Evolutionary conservation across 2,797 vertebrate species (phyloP), one percentile per base, ranked within the genome.

Genomic region (Petrocephalus schoutedeni): DNA sequence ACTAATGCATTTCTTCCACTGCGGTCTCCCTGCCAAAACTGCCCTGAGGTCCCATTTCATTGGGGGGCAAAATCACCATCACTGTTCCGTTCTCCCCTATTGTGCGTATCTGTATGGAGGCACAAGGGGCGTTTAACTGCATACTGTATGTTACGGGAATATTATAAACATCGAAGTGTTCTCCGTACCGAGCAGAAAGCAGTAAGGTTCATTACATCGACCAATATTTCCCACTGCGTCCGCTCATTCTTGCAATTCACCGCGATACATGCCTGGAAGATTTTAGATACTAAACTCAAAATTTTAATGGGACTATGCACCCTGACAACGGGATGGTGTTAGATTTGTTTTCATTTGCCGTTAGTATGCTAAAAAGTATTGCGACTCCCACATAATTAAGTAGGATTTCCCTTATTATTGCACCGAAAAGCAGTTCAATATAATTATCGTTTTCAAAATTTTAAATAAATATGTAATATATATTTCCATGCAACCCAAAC

Each of bases 1-100:
- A 91, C 92, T 91, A 89, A 86, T 90, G 90, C 86, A 85, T 93
- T 91, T 92, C 92, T 91, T 90, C 91, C 89, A 92, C 49, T 74
- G 87, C 86, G 83, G 87, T 87, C 89, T 87, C 90, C 28, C 87
- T 89, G 90, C 91, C 91, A 92, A 91, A 87, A 91, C 88, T 89
- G 90, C 89, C 90, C 89, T 90, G 90, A 92, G 91, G 87, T 91
- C 90, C 90, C 91, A 91, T 91, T 90, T 91, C 90, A 90, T 88
- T 89, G 89, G 87, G 28, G 28, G 83, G 85, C 88, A 88, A 88
- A 86, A 86, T 89, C 89, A 87, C 87, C 87, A 86, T 87, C 86
- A 67, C 54, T 77, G 86, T 86, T 89, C 85, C 59, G 45, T 86
- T 89, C 80, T 88, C 87, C 82, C 89, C 71, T 45, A 77, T 41